Percentiles rank a stretch among this genome's conserved stretches.
phyloP scores from a whole-genome alignment of 37 sponge, comb jelly and placozoan genomes.

The Theonella swinhoei region DNA sequence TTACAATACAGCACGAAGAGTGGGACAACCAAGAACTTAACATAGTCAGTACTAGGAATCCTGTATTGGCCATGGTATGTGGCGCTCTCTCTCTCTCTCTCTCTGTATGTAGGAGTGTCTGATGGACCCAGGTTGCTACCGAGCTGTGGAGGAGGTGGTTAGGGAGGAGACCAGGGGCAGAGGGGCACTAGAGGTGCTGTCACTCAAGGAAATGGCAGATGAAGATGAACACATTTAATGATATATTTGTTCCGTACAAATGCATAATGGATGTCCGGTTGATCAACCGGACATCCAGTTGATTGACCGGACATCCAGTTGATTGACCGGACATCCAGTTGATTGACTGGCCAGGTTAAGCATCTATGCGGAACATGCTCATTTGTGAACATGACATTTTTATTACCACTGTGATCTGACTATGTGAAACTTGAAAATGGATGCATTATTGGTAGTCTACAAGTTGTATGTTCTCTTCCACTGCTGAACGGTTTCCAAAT shows the following conservation, averaged over 20 bases:
- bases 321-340: no score
- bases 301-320: no score
- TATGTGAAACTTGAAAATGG: not conserved
- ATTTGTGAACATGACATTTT: not conserved
- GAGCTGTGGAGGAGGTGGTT: conserved; percentile 82
- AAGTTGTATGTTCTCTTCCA: conserved; percentile 67
- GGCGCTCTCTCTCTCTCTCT: not conserved
- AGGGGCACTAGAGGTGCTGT: conserved; percentile 87
- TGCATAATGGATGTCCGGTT: no score
- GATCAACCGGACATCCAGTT: no score
- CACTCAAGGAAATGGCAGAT: conserved; percentile 89
- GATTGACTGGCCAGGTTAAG: no score
- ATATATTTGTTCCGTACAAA: not conserved
- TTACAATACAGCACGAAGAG: conserved; percentile 80
- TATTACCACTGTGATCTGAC: not conserved
- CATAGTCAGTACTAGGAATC: conserved; percentile 71
- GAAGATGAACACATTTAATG: conserved; percentile 72
- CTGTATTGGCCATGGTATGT: no score
- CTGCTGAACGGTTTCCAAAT: conserved; percentile 58
- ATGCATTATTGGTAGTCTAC: not conserved
- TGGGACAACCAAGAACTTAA: conserved; percentile 72
- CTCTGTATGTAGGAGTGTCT: conserved; percentile 65
- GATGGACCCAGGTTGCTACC: conserved; percentile 84
- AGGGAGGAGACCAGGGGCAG: conserved; percentile 76
- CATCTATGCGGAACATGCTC: no score